Conservation (phyloP, 2,113 vertebrate genomes). For the Xyrauchen texanus region DNA sequence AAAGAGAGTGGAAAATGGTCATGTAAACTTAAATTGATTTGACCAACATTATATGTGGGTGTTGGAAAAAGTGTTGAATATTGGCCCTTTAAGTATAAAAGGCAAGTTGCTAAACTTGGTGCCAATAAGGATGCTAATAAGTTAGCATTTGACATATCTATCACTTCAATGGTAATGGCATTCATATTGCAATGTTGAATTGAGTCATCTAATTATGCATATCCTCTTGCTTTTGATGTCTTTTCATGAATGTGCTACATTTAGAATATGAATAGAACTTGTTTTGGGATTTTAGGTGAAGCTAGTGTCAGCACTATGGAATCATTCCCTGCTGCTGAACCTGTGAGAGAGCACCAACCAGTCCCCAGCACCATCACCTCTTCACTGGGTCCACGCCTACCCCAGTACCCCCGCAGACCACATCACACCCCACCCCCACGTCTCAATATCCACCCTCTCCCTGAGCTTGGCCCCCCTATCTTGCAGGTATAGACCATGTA, state of each 20-base stretch:
- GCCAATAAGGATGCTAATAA: no score
- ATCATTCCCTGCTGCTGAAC: conserved; percentile 73
- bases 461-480: conserved; percentile 88
- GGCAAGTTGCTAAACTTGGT: no score
- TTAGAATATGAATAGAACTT: not conserved
- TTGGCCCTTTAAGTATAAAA: no score
- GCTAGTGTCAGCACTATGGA: conserved; percentile 74
- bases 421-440: conserved; percentile 89
- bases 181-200: no score
- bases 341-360: conserved; percentile 76
- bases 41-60: no score
- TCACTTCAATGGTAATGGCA: no score
- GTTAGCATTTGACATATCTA: no score
- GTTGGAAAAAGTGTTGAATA: no score
- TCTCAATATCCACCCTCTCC: conserved; percentile 91
- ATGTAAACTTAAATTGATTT: no score
- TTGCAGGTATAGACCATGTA: conserved; percentile 76
- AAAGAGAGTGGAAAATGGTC: no score
- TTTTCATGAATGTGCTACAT: not conserved
- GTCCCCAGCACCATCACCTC: conserved; percentile 73
- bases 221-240: no score
- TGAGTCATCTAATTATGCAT: no score
- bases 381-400: conserved; percentile 79
- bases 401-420: conserved; percentile 84
- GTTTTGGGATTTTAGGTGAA: conserved; percentile 74